Conservation (phyloP, 2,888 invertebrate species). For the Diarsia mendica region DNA sequence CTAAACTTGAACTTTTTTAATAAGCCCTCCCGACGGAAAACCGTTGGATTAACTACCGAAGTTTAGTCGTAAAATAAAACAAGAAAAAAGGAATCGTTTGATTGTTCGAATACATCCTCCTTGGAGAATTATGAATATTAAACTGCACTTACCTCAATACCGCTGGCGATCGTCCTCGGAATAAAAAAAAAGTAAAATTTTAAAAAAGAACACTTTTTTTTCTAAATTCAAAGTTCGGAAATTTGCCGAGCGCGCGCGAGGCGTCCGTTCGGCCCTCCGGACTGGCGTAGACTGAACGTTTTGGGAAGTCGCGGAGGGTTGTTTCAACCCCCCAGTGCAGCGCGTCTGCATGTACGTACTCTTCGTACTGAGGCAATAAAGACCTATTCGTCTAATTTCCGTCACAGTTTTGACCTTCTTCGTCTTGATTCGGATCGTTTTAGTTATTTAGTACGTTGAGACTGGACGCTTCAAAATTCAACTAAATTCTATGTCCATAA, state of each 20-base stretch:
- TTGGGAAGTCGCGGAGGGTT: constrained; percentile 62
- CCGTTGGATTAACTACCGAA: constrained; percentile 79
- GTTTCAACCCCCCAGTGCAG: constrained; percentile 74
- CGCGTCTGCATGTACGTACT: constrained; percentile 72
- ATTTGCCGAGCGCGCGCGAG: constrained; percentile 54
- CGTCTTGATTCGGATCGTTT: constrained; percentile 71
- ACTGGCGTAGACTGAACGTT: constrained; percentile 75
- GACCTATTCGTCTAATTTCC: constrained; percentile 75
- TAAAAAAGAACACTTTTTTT: constrained; percentile 71
- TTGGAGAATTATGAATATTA: constrained; percentile 71
- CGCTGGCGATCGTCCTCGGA: constrained; percentile 59
- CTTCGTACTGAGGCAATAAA: constrained; percentile 67
- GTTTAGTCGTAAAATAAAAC: constrained; percentile 80
- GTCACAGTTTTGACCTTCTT: constrained; percentile 78
- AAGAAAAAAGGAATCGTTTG: constrained; percentile 70
- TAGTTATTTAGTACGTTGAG: constrained; percentile 67
- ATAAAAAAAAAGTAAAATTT: constrained; percentile 64
- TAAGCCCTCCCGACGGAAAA: constrained; percentile 74
- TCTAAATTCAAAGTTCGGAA: constrained; percentile 70
- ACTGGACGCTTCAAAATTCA: constrained; percentile 3
- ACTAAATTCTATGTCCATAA: constrained; percentile 32
- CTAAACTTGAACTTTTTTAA: constrained; percentile 84
- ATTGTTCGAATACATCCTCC: constrained; percentile 69
- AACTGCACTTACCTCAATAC: constrained; percentile 71
- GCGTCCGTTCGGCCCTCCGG: constrained; percentile 66